Conservation (phyloP, 2,888 invertebrate species). For the Dryobota labecula region DNA sequence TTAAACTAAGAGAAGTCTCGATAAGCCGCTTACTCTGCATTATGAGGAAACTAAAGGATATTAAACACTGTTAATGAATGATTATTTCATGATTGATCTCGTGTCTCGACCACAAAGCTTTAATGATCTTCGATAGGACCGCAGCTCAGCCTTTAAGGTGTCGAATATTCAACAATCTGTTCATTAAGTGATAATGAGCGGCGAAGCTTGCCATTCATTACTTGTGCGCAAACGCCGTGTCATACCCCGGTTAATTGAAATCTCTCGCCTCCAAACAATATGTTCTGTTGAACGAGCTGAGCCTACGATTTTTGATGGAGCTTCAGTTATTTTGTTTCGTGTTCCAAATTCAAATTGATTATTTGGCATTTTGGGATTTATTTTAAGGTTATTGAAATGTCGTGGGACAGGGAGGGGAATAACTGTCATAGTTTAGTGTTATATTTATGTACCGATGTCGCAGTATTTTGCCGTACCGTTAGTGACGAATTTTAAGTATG, state of each 20-base stretch:
- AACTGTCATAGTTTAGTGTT: not conserved
- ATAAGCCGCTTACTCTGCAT: slow-evolving; percentile 14
- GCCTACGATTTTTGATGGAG: slow-evolving; percentile 58
- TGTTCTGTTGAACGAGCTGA: slow-evolving; percentile 55
- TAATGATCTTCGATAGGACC: slow-evolving; percentile 48
- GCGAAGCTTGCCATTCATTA: slow-evolving; percentile 76
- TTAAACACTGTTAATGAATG: slow-evolving; percentile 36
- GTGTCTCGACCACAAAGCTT: slow-evolving; percentile 16
- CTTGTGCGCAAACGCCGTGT: slow-evolving; percentile 77
- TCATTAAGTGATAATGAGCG: slow-evolving; percentile 69
- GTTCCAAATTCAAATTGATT: slow-evolving; percentile 38
- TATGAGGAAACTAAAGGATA: slow-evolving; percentile 1
- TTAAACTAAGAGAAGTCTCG: not conserved
- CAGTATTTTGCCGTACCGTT: not conserved
- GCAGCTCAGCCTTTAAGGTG: slow-evolving; percentile 55
- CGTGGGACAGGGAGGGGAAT: not conserved
- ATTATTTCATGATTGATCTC: slow-evolving; percentile 44
- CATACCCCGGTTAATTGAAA: slow-evolving; percentile 80
- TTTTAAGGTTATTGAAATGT: slow-evolving; percentile 15
- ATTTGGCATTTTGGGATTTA: slow-evolving; percentile 29
- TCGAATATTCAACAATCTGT: slow-evolving; percentile 59
- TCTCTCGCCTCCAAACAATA: slow-evolving; percentile 69
- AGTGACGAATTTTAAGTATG: not conserved
- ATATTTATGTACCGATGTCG: not conserved
- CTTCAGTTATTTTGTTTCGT: slow-evolving; percentile 46